These are phyloP conservation scores for Melanostigma gelatinosum DNA, from an alignment of 2,113 vertebrate species.

Conservation along the genomic window DNA sequence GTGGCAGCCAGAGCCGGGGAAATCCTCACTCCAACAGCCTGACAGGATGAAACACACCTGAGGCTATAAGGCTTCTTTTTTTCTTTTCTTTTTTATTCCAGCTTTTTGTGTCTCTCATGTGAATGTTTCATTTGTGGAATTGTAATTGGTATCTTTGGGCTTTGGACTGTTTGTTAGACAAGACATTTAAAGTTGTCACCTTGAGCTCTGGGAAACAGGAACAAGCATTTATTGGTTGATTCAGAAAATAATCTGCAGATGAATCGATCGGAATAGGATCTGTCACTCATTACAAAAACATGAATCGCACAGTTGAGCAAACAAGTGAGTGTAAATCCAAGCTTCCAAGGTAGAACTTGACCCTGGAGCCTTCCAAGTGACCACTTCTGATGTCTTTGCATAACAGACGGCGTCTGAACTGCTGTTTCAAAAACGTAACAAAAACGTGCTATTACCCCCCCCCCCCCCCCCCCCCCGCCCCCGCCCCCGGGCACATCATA, in stretches of 20 bases:
- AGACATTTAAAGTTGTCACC: background rate
- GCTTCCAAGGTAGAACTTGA: background rate
- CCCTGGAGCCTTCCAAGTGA: background rate
- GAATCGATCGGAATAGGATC: background rate
- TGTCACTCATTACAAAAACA: too few relatives aligned
- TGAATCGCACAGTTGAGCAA: too few relatives aligned
- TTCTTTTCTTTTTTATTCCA: background rate
- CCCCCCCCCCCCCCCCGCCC: background rate
- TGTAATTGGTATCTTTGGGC: background rate
- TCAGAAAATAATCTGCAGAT: background rate
- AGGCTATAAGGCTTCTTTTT: background rate
- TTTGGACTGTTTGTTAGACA: background rate
- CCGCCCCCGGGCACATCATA: conserved; percentile 28
- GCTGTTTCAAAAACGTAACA: conserved; percentile 29
- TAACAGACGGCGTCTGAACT: background rate
- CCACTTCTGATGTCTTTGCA: background rate
- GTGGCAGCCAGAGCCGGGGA: background rate
- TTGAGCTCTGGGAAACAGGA: background rate
- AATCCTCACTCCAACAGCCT: background rate
- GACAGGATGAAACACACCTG: conserved; percentile 11
- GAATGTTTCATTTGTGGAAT: background rate
- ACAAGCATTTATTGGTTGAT: background rate
- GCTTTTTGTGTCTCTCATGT: background rate
- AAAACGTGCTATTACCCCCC: conserved; percentile 25
- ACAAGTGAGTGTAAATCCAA: background rate